Evolutionary conservation across 1,140 invertebrate genomes (phyloP).

Genomic region (Cotesia vestalis): DNA sequence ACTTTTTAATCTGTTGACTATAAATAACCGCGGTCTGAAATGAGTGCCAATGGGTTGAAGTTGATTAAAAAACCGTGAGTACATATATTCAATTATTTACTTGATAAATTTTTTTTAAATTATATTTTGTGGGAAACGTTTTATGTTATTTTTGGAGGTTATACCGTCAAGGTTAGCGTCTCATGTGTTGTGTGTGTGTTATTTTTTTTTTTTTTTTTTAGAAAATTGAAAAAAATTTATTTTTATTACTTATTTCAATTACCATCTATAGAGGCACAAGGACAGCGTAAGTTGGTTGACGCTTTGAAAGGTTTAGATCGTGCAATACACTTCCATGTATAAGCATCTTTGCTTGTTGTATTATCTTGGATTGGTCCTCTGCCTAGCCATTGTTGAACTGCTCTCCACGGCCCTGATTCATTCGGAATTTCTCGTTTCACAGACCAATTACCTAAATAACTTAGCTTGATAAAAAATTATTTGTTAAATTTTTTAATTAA

Average conservation of each 20-base stretch:
- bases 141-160: slow-evolving; percentile 6
- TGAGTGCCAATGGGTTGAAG: slow-evolving; percentile 49
- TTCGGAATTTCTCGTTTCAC: slow-evolving; percentile 50
- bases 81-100: neutral
- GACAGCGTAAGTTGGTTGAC: slow-evolving; percentile 48
- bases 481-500: neutral
- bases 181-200: too few species aligned
- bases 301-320: slow-evolving; percentile 47
- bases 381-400: slow-evolving; percentile 54
- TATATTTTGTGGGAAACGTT: too few species aligned
- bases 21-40: slow-evolving; percentile 33
- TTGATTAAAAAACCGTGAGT: slow-evolving; percentile 54
- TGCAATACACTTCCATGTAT: slow-evolving; percentile 71
- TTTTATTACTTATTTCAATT: slow-evolving; percentile 14
- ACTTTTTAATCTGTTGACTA: slow-evolving; percentile 13
- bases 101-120: neutral
- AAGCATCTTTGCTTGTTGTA: slow-evolving; percentile 78
- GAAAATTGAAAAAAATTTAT: too few species aligned
- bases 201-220: too few species aligned
- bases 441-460: slow-evolving; percentile 61
- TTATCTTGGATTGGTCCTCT: slow-evolving; percentile 75
- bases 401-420: slow-evolving; percentile 43
- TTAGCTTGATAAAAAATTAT: slow-evolving; percentile 45
- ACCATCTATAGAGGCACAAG: slow-evolving; percentile 47
- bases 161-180: neutral